Evolutionary conservation across 2,113 vertebrate species (phyloP), one percentile per base, ranked within the genome.

Genomic region (Dinomys branickii): DNA sequence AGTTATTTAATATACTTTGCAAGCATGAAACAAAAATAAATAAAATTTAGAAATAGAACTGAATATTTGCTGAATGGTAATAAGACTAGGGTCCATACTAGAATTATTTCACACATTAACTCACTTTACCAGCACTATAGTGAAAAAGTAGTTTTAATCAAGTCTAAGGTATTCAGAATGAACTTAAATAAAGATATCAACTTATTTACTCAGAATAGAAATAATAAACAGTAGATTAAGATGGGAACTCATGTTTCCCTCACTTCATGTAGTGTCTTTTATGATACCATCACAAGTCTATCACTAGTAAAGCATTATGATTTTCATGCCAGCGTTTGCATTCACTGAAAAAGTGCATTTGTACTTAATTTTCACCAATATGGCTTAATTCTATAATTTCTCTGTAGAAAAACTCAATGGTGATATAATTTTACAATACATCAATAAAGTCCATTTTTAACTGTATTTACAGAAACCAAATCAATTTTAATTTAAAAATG

Each of bases 401-500:
- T 95, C 47, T 91, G 9, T 69, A 81, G 19, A 95, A 96, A 96
- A 24, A 89, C 13, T 93, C 9, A 88, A 81, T 22, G 77, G 19
- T 78, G n/a, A 91, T 84, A 33, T 65, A 81, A 90, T 77, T 96
- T 95, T 67, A 44, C 14, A 90, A 87, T 38, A 38, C 35, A 19
- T 67, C 81, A 91, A n/a, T 44, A 87, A 89, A 69, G 17, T 88
- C 56, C 16, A 56, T 67, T 91, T 97, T 97, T 96, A 89, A 77
- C 17, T 92, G 4, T 50, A 90, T 38, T 93, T 78, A 61, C 33
- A 88, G 63, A 93, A 97, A 96, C n/a, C 52, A 95, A 97, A 87
- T 12, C 26, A 89, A 88, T 28, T 86, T 95, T 90, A 91, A 92
- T 90, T 1, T 50, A 92, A 97, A 88, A 83, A 5, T 38, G 75